Percentiles rank a stretch among this genome's conserved stretches.
These are phyloP conservation scores for Ephialtes manifestator DNA, from an alignment of 2,888 invertebrate species.

Conservation along the genomic window DNA sequence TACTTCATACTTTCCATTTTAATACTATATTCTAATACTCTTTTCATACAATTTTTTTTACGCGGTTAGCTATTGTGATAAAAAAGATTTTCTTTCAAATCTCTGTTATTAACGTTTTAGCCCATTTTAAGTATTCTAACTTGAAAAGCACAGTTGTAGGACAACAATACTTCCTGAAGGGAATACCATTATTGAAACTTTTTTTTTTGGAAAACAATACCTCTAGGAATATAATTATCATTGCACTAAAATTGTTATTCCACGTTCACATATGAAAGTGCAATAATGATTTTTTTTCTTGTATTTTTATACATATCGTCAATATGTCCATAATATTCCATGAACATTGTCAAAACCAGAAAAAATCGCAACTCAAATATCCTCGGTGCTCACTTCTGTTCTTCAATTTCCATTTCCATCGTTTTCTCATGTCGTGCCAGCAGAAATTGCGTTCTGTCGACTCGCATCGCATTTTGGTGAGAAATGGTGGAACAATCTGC, in stretches of 20 bases:
- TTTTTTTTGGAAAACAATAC: no score
- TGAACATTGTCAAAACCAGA: not conserved
- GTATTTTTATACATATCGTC: not conserved
- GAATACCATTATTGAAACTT: no score
- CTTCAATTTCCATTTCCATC: slow-evolving; percentile 49
- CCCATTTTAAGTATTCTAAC: no score
- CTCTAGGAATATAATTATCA: no score
- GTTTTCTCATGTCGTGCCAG: slow-evolving; percentile 30
- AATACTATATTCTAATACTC: no score
- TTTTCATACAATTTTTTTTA: no score
- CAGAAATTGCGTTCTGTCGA: slow-evolving; percentile 54
- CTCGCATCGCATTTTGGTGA: slow-evolving; percentile 22
- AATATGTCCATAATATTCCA: not conserved
- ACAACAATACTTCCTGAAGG: no score
- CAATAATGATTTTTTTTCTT: not conserved
- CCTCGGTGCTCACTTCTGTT: not conserved
- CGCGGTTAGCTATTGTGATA: not conserved
- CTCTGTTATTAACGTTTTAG: no score
- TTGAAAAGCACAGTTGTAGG: no score
- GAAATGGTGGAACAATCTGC: slow-evolving; percentile 13
- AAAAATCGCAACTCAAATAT: not conserved
- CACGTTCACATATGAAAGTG: not conserved
- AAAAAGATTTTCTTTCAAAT: not conserved
- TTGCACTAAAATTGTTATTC: no score
- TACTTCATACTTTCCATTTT: no score